These are phyloP conservation scores for Henicopernis longicauda DNA, from an alignment of 2,113 vertebrate genomes.

Conservation along the genomic window DNA sequence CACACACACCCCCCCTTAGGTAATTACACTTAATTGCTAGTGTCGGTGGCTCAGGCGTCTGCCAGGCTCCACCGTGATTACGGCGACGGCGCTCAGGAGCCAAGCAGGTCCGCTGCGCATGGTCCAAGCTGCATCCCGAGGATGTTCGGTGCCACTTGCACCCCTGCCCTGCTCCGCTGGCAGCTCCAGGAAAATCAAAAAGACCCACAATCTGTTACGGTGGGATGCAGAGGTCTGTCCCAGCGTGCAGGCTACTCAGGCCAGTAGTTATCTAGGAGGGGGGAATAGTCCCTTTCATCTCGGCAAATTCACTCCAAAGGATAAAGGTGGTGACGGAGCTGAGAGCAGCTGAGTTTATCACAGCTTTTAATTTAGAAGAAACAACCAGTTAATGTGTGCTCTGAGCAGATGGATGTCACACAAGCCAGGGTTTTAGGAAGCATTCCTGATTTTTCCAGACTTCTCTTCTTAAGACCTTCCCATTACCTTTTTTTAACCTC, in stretches of 20 bases:
- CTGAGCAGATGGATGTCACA: conserved; percentile 4
- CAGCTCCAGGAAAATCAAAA: neutral
- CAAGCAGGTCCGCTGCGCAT: fast-evolving
- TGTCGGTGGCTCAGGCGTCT: neutral
- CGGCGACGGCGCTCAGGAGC: fast-evolving
- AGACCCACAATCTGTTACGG: fast-evolving
- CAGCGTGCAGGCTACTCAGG: neutral
- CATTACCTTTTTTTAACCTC: neutral
- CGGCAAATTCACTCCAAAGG: neutral
- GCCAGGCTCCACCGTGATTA: neutral
- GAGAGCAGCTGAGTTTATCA: conserved; percentile 17
- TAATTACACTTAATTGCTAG: conserved; percentile 19
- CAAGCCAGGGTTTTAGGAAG: neutral
- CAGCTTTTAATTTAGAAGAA: conserved; percentile 22
- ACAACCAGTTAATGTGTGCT: neutral
- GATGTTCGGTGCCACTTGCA: fast-evolving
- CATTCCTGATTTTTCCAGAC: neutral
- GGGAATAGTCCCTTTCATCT: neutral
- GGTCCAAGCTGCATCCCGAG: neutral
- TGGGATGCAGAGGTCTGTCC: neutral
- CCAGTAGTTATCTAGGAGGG: neutral
- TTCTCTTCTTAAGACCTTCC: neutral
- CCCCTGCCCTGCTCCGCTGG: fast-evolving
- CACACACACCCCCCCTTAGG: neutral
- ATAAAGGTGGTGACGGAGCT: neutral